A percentile compares a stretch with the other conserved stretches of the same genome.
phyloP scores from a whole-genome alignment of 2,797 vertebrate genomes.

The Iguana delicatissima region DNA sequence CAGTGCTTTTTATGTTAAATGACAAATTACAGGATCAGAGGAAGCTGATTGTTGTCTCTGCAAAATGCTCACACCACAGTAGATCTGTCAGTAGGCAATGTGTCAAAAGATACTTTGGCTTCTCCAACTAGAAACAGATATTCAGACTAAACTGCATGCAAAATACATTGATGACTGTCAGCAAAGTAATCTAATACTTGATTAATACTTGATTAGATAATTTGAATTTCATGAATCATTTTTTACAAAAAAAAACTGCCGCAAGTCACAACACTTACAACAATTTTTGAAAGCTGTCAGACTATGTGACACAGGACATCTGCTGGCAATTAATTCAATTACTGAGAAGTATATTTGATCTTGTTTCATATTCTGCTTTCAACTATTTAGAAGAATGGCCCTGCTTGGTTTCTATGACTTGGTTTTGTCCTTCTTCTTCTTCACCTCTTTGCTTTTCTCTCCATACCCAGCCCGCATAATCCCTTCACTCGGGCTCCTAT shows the following conservation, averaged over 20 bases:
- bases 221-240: conserved; percentile 1
- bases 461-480: neutral
- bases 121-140: neutral
- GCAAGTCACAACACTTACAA: neutral
- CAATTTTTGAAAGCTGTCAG: conserved; percentile 18
- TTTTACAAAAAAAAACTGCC: neutral
- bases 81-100: neutral
- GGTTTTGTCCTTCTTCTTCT: neutral
- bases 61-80: neutral
- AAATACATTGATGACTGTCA: neutral
- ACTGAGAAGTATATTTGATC: conserved; percentile 31
- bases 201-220: conserved; percentile 22
- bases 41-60: neutral
- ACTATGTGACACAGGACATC: conserved; percentile 10
- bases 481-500: neutral
- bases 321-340: conserved; percentile 28
- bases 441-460: neutral
- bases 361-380: neutral
- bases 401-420: neutral
- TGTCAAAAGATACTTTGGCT: neutral
- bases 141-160: conserved; percentile 21
- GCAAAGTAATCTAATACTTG: neutral
- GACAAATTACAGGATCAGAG: neutral
- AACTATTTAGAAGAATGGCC: neutral
- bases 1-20: neutral